A percentile compares a stretch with the other conserved stretches of the same genome.
These are phyloP conservation scores for Chaitophorus viminalis DNA, from an alignment of 2,888 invertebrate species.

Conservation along the genomic window DNA sequence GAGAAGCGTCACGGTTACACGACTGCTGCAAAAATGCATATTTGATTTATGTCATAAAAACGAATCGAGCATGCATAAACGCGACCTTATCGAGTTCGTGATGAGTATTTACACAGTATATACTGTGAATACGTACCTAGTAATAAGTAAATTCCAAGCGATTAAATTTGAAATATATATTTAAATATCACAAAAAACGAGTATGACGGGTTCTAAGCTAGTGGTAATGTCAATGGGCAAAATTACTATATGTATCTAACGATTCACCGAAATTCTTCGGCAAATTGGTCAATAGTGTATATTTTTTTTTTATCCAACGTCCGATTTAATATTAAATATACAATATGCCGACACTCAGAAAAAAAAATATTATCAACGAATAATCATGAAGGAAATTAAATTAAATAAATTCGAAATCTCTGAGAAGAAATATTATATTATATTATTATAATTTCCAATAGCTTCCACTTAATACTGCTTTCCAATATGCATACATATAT, in stretches of 20 bases:
- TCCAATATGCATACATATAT: neutral
- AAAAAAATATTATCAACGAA: neutral
- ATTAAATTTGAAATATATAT: conserved; percentile 12
- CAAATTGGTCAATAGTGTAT: neutral
- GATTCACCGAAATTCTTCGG: neutral
- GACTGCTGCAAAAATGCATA: neutral
- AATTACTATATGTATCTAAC: neutral
- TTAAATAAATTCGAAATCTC: neutral
- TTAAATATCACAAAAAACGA: neutral
- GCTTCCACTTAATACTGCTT: neutral
- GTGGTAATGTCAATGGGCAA: conserved; percentile 13
- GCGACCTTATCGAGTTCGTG: no score
- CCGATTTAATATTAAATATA: conserved; percentile 19
- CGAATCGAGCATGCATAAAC: neutral
- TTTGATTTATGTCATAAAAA: neutral
- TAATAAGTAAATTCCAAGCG: neutral
- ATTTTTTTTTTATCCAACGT: neutral
- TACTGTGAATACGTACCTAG: neutral
- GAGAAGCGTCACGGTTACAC: neutral
- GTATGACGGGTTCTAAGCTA: conserved; percentile 32
- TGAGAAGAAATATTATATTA: neutral
- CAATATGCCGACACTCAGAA: neutral
- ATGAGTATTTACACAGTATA: no score
- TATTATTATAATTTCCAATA: neutral
- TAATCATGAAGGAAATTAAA: neutral